Conservation (phyloP, 1,140 invertebrate species). For the Cyclina sinensis region DNA sequence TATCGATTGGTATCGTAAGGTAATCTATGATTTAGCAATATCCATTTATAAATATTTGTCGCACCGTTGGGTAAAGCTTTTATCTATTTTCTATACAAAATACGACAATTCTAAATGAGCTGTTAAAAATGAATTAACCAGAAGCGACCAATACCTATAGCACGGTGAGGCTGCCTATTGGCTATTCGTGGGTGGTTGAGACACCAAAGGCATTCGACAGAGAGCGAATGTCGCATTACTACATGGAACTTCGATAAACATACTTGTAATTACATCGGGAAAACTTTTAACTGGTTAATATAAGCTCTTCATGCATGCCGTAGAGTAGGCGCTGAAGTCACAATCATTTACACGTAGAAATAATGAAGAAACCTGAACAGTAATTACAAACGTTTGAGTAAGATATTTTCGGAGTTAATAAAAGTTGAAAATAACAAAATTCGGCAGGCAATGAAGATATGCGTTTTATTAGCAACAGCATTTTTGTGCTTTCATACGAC, state of each 20-base stretch:
- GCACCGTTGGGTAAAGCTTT: conserved; percentile 33
- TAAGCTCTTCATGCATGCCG: background rate
- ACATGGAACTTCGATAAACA: conserved; percentile 36
- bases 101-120: background rate
- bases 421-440: background rate
- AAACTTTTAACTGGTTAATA: conserved; percentile 2
- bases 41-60: conserved; percentile 48
- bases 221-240: conserved; percentile 32
- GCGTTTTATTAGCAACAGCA: conserved; percentile 42
- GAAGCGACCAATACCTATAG: conserved; percentile 6
- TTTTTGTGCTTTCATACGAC: conserved; percentile 50
- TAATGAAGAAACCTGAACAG: conserved; percentile 37
- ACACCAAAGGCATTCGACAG: conserved; percentile 21
- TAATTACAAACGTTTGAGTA: background rate
- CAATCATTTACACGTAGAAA: conserved; percentile 23
- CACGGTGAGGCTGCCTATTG: conserved; percentile 19
- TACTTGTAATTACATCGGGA: conserved; percentile 3
- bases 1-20: background rate
- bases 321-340: background rate
- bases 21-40: conserved; percentile 4
- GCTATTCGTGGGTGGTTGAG: conserved; percentile 41
- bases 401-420: conserved; percentile 16
- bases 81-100: conserved; percentile 53
- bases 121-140: conserved; percentile 37
- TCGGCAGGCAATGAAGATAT: conserved; percentile 46